Evolutionary conservation across 1,140 invertebrate genomes (phyloP), one percentile per base, ranked within the genome.

Genomic region (Magallana ariakensis): DNA sequence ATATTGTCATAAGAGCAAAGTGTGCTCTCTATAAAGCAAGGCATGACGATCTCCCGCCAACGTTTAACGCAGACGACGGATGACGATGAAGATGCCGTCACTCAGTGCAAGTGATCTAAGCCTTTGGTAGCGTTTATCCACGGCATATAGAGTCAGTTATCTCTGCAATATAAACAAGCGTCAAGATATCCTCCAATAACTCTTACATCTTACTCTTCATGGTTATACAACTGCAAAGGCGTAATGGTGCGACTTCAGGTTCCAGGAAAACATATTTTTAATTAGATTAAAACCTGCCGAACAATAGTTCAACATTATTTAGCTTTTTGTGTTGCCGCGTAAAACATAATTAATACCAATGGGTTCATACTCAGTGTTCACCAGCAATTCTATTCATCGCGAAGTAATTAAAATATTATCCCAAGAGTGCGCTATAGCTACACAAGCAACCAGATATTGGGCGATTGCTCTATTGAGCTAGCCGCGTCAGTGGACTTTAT

Each of bases 341-440:
- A 46, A 46, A 46, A 46, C 33, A 46, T 46, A 46, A 46, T 46
- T 46, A 46, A 46, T 46, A 46, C 33, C 33, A 46, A 46, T 46
- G 58, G 15, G 58, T 60, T 16, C 11, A 60, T 13, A 60, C 15
- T 60, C 15, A n/a, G 58, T 60, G 58, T 60, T 16, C 33, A 46
- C 15, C n/a, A n/a, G 15, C 58, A 13, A 16, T n/a, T 15, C 66
- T 70, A 22, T 22, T 33, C 22, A 70, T 22, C 22, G 66, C 11
- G 66, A 33, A 26, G 11, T 70, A 70, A 70, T 70, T 70, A 70
- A 70, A 70, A 70, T 70, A 70, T 70, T 70, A 70, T 26, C 66
- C 66, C 66, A 70, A 26, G 66, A 70, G 66, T 33, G 13, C 19
- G 9, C n/a, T 22, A 70, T 22, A 9, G 5, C 13, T 26, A 1